Evolutionary conservation across 2,113 vertebrate species (phyloP), one percentile per base, ranked within the genome.

Genomic region (Elephas maximus): DNA sequence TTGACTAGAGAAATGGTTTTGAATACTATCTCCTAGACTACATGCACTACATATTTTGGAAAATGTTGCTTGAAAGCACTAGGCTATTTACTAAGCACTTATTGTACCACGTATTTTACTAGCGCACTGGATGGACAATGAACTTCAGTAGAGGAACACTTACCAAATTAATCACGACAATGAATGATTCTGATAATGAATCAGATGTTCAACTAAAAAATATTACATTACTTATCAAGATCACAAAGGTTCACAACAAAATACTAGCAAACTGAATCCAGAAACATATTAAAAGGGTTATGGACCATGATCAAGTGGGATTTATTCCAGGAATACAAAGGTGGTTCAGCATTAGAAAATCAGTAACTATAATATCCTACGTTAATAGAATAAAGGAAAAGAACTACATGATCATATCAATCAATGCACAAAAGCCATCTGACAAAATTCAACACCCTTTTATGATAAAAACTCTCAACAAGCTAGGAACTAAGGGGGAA

Each of bases 1-100:
- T 60, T 41, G 23, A 67, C 69, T 23, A 90, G 24, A 69, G 24
- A 28, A 93, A 95, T 6, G 0, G 90, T 82, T 82, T 23, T 37
- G 80, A 83, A 87, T 11, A 76, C 28, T 62, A n/a, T 89, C 65
- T 93, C 41, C 80, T 92, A 37, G 78, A 93, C 76, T 62, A 74
- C 21, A 80, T 6, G 23, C 3, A 45, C 51, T 8, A n/a, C 12
- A 69, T 30, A 88, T 48, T 69, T 85, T 71, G 48, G 28, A 48
- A 77, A 93, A 93, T 77, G 33, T 33, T 71, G 73, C 69, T 1
- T 44, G 18, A 89, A 44, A 89, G 6, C 37, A 63, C 82, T 33
- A 60, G 57, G 51, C 18, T 51, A 51, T 77, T 76, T 74, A 92
- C 65, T 85, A 82, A 90, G 41, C 23, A 83, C 23, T 51, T 23